Evolutionary conservation across 2,113 vertebrate genomes (phyloP).

Genomic region (Dolichallabes microphthalmus): DNA sequence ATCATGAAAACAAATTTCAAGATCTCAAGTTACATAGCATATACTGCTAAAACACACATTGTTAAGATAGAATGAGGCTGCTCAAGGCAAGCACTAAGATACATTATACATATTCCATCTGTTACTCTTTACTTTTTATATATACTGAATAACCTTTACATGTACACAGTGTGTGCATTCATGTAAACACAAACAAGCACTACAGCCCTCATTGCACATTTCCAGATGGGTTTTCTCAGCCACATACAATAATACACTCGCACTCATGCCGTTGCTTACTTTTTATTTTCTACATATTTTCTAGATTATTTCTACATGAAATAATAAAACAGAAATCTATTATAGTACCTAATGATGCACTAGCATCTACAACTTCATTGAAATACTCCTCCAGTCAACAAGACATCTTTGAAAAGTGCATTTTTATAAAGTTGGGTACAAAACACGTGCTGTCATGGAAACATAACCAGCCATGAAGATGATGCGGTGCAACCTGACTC

Average conservation of each 20-base stretch:
- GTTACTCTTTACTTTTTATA: not conserved
- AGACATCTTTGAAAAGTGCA: not conserved
- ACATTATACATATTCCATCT: not conserved
- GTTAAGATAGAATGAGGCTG: not conserved
- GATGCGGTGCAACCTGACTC: not conserved
- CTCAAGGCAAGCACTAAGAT: not conserved
- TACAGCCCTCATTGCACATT: not conserved
- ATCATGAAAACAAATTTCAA: not conserved
- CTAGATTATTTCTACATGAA: not conserved
- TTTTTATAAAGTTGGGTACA: not conserved
- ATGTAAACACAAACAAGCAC: not conserved
- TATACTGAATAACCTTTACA: not conserved
- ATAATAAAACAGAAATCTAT: not conserved
- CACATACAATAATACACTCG: not conserved
- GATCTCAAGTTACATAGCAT: not conserved
- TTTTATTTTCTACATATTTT: not conserved
- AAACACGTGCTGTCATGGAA: not conserved
- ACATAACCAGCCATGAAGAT: not conserved
- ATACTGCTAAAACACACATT: not conserved
- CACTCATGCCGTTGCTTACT: not conserved
- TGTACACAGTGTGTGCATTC: not conserved
- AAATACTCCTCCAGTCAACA: not conserved
- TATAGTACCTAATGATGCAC: not conserved
- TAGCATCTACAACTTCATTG: not conserved
- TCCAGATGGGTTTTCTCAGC: not conserved